Evolutionary conservation across 2,797 vertebrate species (phyloP).

Genomic region (Sebastes hubbsi): DNA sequence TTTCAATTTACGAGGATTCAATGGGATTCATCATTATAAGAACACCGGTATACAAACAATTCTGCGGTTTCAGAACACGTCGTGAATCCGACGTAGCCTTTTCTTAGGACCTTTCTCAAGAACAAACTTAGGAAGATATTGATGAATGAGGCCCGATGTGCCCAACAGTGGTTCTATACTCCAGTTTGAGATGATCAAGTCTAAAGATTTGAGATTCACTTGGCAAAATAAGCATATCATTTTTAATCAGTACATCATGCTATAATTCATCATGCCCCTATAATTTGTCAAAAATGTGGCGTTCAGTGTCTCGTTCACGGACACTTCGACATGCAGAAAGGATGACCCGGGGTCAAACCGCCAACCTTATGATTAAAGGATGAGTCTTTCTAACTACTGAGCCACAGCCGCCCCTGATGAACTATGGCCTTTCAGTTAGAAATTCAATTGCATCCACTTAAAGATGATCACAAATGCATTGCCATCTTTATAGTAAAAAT

Average conservation of each 20-base stretch:
- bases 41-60: fast-evolving
- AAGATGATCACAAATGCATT: background rate
- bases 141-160: background rate
- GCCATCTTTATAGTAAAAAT: background rate
- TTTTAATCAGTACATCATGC: background rate
- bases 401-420: no score
- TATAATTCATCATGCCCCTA: background rate
- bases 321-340: no score
- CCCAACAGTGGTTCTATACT: background rate
- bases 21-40: no score
- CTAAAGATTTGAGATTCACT: background rate
- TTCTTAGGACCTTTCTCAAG: background rate
- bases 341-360: no score
- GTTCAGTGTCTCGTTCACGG: no score
- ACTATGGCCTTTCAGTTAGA: background rate
- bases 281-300: background rate
- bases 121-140: background rate
- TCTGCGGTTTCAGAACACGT: no score
- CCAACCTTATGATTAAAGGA: no score
- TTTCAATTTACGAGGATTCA: no score
- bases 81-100: background rate
- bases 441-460: background rate
- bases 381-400: no score
- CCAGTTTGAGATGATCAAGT: background rate
- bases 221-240: background rate